Base-by-base conservation (phyloP, 1,140 invertebrate species). In the Pseudomyrmex pallidus region DNA sequence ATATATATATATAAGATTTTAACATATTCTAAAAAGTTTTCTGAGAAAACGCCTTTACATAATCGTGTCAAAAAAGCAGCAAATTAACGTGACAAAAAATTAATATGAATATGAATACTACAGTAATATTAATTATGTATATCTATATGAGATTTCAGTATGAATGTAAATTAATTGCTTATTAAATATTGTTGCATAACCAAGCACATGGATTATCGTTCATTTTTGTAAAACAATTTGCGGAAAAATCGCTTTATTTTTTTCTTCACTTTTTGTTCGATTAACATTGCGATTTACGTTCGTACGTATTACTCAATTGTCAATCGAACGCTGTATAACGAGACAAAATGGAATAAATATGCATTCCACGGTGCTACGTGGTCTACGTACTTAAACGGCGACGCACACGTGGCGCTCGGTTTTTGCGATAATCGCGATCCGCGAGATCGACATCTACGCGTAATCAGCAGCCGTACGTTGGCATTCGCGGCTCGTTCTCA, bases 261-360 rank as follows among this genome's bases (percentile, higher is more conserved):
- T n/a, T 25, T 12, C 50, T 12, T 48, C 10, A 48, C 61, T 25
- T 70, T 63, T 57, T 22, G n/a, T 68, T 35, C 22, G 35, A 5
- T 10, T 4, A 15, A 2, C 9, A 54, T 46, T 15, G 48, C 12
- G 25, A 77, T 77, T 77, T 56, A 67, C 35, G 61, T 63, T 22
- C 48, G 25, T 74, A 74, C 35, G 44, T 80, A 61, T 80, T 22
- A 3, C 44, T 80, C 54, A 72, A 70, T 70, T 80, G 76, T 67
- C 64, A 20, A n/a, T 70, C 56, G 22, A 20, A 50, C 9, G 46
- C 54, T 54, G 66, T 59, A 48, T 22, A 17, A 7, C 20, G 20
- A 35, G 44, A 80, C 54, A 80, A 78, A 80, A 72, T 80, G 56
- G 44, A 80, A 80, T 72, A 72, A 80, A 80, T 72, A 46, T 13